phyloP scores from a whole-genome alignment of 2,113 vertebrate genomes.

The Vimba vimba region DNA sequence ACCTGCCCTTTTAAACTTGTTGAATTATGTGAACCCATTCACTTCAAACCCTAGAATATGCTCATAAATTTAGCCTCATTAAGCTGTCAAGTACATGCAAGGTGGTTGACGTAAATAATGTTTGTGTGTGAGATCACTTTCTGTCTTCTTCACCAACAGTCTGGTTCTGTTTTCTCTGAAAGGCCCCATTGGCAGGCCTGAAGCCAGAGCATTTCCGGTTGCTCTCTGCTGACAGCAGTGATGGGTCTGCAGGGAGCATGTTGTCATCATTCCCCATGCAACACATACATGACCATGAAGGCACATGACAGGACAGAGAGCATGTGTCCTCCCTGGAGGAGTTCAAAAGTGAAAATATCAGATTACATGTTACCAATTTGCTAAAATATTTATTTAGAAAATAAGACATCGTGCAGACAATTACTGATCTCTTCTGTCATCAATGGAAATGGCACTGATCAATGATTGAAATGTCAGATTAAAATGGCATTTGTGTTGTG shows the following conservation, averaged over 20 bases:
- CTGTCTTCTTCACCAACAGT: constrained; percentile 54
- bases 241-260: constrained; percentile 62
- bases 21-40: constrained; percentile 13
- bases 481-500: constrained; percentile 8
- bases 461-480: constrained; percentile 24
- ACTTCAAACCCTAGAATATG: constrained; percentile 1
- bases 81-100: constrained; percentile 39
- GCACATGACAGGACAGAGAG: constrained; percentile 20
- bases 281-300: constrained; percentile 51
- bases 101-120: constrained; percentile 12
- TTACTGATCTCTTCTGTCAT: not conserved
- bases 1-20: constrained; percentile 17
- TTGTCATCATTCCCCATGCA: constrained; percentile 67
- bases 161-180: constrained; percentile 66
- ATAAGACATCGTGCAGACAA: not conserved
- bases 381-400: not conserved
- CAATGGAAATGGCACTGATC: not conserved
- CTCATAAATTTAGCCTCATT: constrained; percentile 12
- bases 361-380: not conserved
- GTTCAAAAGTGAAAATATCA: not conserved
- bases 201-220: constrained; percentile 72
- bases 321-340: constrained; percentile 2
- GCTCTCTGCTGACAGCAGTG: constrained; percentile 66
- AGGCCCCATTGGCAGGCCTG: constrained; percentile 69
- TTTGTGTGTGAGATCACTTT: constrained; percentile 43